Percentiles rank a stretch among this genome's conserved stretches.
Conservation (phyloP, 2,797 vertebrate genomes). For the Trachurus trachurus region DNA sequence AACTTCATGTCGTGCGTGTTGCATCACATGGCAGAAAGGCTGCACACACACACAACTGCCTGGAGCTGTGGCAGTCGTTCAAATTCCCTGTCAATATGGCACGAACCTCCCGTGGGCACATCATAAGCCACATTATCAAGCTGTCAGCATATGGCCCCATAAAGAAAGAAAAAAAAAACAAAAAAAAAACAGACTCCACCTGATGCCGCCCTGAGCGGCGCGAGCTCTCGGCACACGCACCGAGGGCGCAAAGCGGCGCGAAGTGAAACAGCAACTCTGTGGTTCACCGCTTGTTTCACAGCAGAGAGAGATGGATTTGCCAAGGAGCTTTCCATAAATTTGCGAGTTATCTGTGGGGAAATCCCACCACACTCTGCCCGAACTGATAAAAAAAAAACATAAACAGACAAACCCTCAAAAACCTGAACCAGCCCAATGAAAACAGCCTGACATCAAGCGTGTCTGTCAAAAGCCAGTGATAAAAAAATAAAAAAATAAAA, state of each 20-base stretch:
- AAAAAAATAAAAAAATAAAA: neutral
- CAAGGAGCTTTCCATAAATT: slow-evolving; percentile 24
- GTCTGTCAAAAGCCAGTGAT: neutral
- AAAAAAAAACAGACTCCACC: slow-evolving; percentile 12
- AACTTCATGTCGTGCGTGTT: slow-evolving; percentile 45
- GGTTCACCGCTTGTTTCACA: neutral
- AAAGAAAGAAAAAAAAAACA: too few relatives aligned
- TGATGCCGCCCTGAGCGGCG: slow-evolving; percentile 19
- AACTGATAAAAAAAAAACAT: neutral
- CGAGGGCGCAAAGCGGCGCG: neutral
- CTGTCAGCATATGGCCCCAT: neutral
- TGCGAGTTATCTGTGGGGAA: neutral
- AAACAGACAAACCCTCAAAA: neutral
- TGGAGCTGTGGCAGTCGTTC: slow-evolving; percentile 19
- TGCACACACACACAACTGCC: slow-evolving; percentile 4
- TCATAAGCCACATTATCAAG: neutral
- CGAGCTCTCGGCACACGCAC: neutral
- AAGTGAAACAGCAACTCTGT: slow-evolving; percentile 31
- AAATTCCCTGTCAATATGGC: slow-evolving; percentile 14
- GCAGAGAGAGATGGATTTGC: neutral
- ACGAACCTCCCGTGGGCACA: neutral
- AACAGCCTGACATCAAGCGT: fast-evolving
- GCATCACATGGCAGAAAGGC: slow-evolving; percentile 56
- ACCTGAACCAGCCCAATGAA: neutral
- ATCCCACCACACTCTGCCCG: neutral